These are phyloP conservation scores for Brienomyrus longianalis DNA, from an alignment of 2,113 vertebrate genomes.

Conservation along the genomic window DNA sequence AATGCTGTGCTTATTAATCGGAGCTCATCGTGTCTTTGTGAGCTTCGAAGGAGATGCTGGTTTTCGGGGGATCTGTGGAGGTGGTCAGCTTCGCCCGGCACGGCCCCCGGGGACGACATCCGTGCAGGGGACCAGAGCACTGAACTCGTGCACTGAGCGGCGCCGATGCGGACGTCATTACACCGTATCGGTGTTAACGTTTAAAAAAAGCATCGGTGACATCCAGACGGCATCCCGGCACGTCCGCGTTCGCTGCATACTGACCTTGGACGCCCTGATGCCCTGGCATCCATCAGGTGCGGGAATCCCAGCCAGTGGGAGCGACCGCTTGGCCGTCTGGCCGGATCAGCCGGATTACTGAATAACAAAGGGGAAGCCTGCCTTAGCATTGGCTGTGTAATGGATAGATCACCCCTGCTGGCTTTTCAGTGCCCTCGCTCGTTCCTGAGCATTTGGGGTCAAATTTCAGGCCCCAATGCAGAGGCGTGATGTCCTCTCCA, in stretches of 20 bases:
- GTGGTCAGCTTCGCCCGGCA: slow-evolving; percentile 23
- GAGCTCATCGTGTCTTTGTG: slow-evolving; percentile 62
- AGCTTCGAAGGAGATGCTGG: slow-evolving; percentile 57
- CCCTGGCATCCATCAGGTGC: slow-evolving; percentile 85
- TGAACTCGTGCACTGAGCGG: not conserved
- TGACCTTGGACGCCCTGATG: slow-evolving; percentile 96
- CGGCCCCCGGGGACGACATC: not conserved
- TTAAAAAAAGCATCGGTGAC: slow-evolving; percentile 48
- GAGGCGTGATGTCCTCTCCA: slow-evolving; percentile 56
- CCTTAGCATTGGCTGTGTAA: slow-evolving; percentile 60
- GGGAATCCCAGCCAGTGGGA: slow-evolving; percentile 82
- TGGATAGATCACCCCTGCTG: slow-evolving; percentile 72
- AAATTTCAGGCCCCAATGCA: slow-evolving; percentile 62
- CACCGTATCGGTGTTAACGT: not conserved
- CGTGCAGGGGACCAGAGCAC: not conserved
- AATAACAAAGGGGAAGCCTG: slow-evolving; percentile 83
- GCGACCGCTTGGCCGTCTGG: slow-evolving; percentile 67
- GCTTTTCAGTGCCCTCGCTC: slow-evolving; percentile 59
- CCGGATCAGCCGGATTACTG: slow-evolving; percentile 84
- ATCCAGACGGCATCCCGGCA: slow-evolving; percentile 66
- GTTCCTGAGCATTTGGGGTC: slow-evolving; percentile 46
- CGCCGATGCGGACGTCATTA: not conserved
- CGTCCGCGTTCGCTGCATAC: slow-evolving; percentile 78
- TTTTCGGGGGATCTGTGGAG: slow-evolving; percentile 60
- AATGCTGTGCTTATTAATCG: slow-evolving; percentile 94